A percentile compares a stretch with the other conserved stretches of the same genome.
These are phyloP conservation scores for Gallinago nigripennis DNA, from an alignment of 2,797 vertebrate genomes.

Conservation along the genomic window DNA sequence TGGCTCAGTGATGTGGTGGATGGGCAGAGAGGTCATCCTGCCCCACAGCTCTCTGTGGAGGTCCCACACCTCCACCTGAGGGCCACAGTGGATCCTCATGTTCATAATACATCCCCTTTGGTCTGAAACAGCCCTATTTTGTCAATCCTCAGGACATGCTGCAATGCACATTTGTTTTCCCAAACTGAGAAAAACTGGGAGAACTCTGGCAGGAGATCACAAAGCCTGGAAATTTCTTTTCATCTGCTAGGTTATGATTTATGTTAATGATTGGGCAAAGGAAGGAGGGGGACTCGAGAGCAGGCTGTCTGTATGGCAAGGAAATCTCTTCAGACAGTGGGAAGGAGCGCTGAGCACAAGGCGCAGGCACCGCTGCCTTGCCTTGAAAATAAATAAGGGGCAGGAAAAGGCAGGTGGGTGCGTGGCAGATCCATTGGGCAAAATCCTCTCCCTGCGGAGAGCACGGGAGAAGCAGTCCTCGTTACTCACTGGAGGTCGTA, in stretches of 20 bases:
- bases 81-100: accelerated
- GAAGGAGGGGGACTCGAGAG: conserved; percentile 34
- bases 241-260: conserved; percentile 70
- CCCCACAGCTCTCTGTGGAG: neutral
- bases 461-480: neutral
- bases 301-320: conserved; percentile 20
- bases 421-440: neutral
- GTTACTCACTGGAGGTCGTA: neutral
- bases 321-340: conserved; percentile 43
- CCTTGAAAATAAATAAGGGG: neutral
- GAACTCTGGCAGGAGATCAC: conserved; percentile 68
- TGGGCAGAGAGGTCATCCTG: neutral
- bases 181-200: conserved; percentile 62
- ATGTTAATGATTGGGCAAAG: conserved; percentile 64
- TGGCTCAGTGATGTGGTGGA: neutral
- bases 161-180: conserved; percentile 61
- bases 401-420: neutral
- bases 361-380: neutral
- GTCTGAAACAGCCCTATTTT: neutral
- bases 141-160: conserved; percentile 16
- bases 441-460: neutral
- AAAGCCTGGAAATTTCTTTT: conserved; percentile 68
- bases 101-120: neutral
- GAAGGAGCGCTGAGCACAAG: conserved; percentile 26
- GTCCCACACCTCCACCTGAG: neutral